Evolutionary conservation across 2,113 vertebrate species (phyloP).

Genomic region (Pelvicachromis taeniatus): DNA sequence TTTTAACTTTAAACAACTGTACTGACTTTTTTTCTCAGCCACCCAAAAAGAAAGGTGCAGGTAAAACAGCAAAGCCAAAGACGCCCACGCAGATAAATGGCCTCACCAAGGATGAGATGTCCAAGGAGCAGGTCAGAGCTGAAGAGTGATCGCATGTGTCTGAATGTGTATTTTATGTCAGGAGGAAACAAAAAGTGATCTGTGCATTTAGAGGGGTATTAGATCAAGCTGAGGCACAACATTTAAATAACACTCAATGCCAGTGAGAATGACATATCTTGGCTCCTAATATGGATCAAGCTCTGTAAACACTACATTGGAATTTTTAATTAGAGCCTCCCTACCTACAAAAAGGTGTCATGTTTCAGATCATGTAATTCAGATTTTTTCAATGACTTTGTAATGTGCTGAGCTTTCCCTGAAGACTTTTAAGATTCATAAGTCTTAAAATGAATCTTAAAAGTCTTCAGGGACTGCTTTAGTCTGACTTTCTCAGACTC

Average conservation of each 20-base stretch:
- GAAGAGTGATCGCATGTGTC: background rate
- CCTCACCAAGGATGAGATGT: slow-evolving; percentile 78
- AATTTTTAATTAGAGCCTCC: background rate
- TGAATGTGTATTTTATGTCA: background rate
- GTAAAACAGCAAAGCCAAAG: slow-evolving; percentile 64
- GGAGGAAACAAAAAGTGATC: background rate
- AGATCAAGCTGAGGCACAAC: background rate
- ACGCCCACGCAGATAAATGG: slow-evolving; percentile 72
- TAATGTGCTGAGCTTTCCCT: background rate
- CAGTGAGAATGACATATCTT: background rate
- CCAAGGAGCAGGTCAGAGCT: slow-evolving; percentile 85
- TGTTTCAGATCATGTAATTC: background rate
- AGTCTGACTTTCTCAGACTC: background rate
- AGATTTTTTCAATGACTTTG: background rate
- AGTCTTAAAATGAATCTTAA: too few species aligned
- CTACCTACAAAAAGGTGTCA: background rate
- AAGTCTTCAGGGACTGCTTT: too few species aligned
- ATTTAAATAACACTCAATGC: background rate
- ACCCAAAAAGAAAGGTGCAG: slow-evolving; percentile 75
- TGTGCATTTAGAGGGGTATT: background rate
- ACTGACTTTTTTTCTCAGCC: slow-evolving; percentile 67
- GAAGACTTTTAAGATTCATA: background rate
- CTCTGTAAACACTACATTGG: background rate
- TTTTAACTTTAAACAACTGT: background rate
- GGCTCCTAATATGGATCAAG: background rate